These are phyloP conservation scores for Hydrocynus forskahlii DNA, from an alignment of 2,797 vertebrate genomes.

Conservation along the genomic window DNA sequence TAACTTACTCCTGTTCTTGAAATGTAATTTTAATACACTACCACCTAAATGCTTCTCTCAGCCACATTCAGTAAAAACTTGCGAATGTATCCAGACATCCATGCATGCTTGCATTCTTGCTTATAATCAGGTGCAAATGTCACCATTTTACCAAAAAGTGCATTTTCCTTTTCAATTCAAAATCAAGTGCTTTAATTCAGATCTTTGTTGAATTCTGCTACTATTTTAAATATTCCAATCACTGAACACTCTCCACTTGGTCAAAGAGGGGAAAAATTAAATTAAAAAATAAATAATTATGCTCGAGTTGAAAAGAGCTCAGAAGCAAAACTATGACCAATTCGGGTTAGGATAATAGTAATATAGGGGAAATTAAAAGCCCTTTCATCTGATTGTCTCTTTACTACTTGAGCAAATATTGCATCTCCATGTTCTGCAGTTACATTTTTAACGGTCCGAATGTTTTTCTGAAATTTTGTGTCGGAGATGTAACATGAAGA, in stretches of 20 bases:
- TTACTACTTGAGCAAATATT: conserved; percentile 73
- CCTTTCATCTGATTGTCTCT: conserved; percentile 86
- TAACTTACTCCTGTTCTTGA: background rate
- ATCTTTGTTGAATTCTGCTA: background rate
- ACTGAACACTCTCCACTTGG: background rate
- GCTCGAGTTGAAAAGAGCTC: background rate
- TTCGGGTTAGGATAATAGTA: background rate
- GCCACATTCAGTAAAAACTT: background rate
- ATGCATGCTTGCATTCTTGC: background rate
- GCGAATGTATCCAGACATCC: background rate
- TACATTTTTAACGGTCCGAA: conserved; percentile 41
- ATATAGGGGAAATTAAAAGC: conserved; percentile 79
- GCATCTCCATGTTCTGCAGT: conserved; percentile 47
- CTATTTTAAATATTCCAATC: background rate
- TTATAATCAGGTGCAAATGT: background rate
- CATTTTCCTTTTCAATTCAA: background rate
- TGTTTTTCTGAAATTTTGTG: conserved; percentile 43
- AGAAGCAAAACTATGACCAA: background rate
- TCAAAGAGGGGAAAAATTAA: background rate
- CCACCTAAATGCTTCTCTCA: background rate
- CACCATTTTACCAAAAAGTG: background rate
- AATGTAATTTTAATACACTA: background rate
- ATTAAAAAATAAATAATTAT: background rate
- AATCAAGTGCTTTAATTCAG: background rate
- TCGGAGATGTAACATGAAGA: conserved; percentile 40